Percentiles rank a stretch among this genome's conserved stretches.
These are phyloP conservation scores for Drosophila tristis DNA, from an alignment of 1,140 invertebrate genomes.

Conservation along the genomic window DNA sequence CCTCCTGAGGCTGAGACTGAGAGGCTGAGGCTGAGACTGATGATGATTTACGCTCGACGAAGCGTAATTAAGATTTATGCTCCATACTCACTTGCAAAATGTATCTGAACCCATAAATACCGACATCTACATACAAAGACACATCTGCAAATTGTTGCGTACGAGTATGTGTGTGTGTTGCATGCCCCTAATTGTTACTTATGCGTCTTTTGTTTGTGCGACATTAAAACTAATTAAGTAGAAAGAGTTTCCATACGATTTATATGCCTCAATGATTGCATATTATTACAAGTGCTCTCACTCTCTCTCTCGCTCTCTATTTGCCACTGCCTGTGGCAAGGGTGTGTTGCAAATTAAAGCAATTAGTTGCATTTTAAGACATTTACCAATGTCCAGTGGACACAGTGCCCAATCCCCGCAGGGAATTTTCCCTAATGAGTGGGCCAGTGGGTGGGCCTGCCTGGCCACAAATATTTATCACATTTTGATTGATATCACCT, in stretches of 20 bases:
- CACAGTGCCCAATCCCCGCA: constrained; percentile 36
- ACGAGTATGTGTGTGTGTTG: constrained; percentile 17
- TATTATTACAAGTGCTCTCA: constrained; percentile 39
- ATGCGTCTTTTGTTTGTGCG: constrained; percentile 66
- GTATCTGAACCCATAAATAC: constrained; percentile 8
- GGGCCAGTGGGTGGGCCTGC: constrained; percentile 27
- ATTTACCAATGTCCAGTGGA: constrained; percentile 39
- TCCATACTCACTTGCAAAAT: constrained; percentile 55
- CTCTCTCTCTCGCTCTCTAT: no score
- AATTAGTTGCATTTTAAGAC: constrained; percentile 73
- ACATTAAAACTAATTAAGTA: constrained; percentile 81
- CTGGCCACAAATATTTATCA: constrained; percentile 6
- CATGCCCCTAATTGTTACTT: constrained; percentile 73
- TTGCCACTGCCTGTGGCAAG: neutral
- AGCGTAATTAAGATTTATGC: constrained; percentile 82
- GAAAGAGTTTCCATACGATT: constrained; percentile 74
- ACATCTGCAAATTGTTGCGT: constrained; percentile 47
- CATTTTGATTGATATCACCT: constrained; percentile 11
- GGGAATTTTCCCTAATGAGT: constrained; percentile 17
- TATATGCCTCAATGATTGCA: constrained; percentile 63
- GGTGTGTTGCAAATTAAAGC: constrained; percentile 57
- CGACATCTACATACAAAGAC: constrained; percentile 7
- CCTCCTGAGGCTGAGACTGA: constrained; percentile 20
- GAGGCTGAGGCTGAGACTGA: constrained; percentile 36
- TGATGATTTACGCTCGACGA: constrained; percentile 79